phyloP scores from a whole-genome alignment of 2,888 invertebrate species.

The Dorcus hopei region DNA sequence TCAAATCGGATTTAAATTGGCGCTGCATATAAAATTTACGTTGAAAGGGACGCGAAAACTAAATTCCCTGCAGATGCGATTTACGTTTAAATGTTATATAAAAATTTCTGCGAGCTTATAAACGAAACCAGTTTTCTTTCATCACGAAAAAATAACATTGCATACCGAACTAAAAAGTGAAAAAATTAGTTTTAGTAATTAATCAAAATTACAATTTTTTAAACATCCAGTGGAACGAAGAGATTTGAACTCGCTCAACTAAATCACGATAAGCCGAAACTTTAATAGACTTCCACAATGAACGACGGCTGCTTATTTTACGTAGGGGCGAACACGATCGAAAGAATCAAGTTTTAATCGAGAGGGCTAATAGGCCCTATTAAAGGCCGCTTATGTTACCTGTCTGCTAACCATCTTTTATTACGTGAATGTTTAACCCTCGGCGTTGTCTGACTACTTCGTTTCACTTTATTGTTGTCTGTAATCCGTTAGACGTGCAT shows the following conservation, averaged over 20 bases:
- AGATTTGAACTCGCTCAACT: too few relatives aligned
- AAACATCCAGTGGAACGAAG: too few relatives aligned
- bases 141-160: too few relatives aligned
- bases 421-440: slow-evolving; percentile 9
- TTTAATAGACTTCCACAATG: too few relatives aligned
- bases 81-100: too few relatives aligned
- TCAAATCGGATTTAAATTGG: slow-evolving; percentile 26
- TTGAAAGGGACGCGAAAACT: neutral
- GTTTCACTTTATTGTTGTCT: slow-evolving; percentile 9
- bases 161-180: too few relatives aligned
- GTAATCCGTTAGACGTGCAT: neutral
- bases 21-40: slow-evolving; percentile 1
- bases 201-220: too few relatives aligned
- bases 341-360: slow-evolving; percentile 20
- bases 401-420: slow-evolving; percentile 12
- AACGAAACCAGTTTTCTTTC: too few relatives aligned
- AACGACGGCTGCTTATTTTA: neutral
- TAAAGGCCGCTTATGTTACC: slow-evolving; percentile 23
- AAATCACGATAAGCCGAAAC: too few relatives aligned
- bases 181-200: too few relatives aligned
- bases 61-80: neutral
- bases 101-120: too few relatives aligned
- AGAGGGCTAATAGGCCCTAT: slow-evolving; percentile 11
- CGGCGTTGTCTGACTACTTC: slow-evolving; percentile 5
- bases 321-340: neutral